These are phyloP conservation scores for Leuciscus idus DNA, from an alignment of 2,113 vertebrate genomes.

Conservation along the genomic window DNA sequence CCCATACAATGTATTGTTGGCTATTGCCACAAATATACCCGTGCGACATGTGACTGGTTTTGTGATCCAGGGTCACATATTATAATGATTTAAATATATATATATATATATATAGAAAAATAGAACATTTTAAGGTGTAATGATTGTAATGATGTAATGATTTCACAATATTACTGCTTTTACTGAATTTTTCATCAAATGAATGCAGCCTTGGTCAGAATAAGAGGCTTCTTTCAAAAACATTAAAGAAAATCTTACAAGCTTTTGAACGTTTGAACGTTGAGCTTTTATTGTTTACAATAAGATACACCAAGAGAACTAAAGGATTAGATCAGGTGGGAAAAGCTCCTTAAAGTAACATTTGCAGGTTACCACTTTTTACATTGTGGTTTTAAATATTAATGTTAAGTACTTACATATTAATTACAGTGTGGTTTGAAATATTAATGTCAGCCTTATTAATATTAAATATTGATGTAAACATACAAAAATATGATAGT, in stretches of 20 bases:
- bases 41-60: too few relatives aligned
- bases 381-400: background rate
- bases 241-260: background rate
- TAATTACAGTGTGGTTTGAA: background rate
- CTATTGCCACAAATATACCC: too few relatives aligned
- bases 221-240: background rate
- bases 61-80: background rate
- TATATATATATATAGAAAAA: background rate
- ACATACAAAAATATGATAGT: background rate
- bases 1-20: too few relatives aligned
- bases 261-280: too few relatives aligned
- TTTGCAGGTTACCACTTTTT: background rate
- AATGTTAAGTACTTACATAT: background rate
- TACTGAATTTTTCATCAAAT: background rate
- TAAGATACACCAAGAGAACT: background rate
- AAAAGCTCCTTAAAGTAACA: background rate
- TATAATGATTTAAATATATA: background rate
- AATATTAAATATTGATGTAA: conserved; percentile 12
- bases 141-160: too few relatives aligned
- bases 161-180: background rate
- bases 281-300: too few relatives aligned
- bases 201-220: background rate
- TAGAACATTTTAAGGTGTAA: background rate
- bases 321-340: background rate
- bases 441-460: background rate